Base-by-base conservation (phyloP, 2,113 vertebrate genomes). In the Xyliphius kryptos region DNA sequence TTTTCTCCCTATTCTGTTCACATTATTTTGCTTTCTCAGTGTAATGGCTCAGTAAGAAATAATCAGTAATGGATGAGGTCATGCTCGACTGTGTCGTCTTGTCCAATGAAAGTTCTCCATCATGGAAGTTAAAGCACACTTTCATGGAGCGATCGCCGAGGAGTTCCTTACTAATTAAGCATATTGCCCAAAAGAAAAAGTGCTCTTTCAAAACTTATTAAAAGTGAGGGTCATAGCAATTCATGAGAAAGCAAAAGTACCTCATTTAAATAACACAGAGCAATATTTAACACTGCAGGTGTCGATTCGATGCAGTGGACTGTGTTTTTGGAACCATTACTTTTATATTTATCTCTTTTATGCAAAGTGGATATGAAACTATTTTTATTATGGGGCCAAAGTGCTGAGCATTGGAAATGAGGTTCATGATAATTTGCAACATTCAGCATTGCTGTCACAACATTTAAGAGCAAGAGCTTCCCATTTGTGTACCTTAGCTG, bases 381-480 rank as follows among this genome's bases (percentile, higher is more conserved):
- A 9, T 13, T 17, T 32, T 15, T 36, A 26, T 44, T 43, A 38
- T 14, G 15, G 11, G 15, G 6, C 37, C 9, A 55, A 6, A 21
- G 19, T 41, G n/a, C n/a, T n/a, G n/a, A n/a, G n/a, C n/a, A n/a
- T n/a, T n/a, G n/a, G n/a, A n/a, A n/a, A n/a, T n/a, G n/a, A n/a
- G n/a, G n/a, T n/a, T n/a, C n/a, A n/a, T n/a, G 51, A 58, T 63
- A 57, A 69, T 69, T 73, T 69, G 71, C 68, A 48, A 65, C 57
- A 36, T 62, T 63, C 61, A 66, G 67, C 62, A 47, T 69, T 66
- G 61, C 61, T 63, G 47, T 53, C 13, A 56, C 44, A 37, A 37
- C 43, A 20, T 58, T 58, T 67, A 61, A 66, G 50, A 51, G 52
- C 63, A 46, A 10, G 9, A 61, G 65, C 55, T 54, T 68, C 52